Base-by-base conservation (phyloP, 2,113 vertebrate genomes). In the Zosterops japonicus region DNA sequence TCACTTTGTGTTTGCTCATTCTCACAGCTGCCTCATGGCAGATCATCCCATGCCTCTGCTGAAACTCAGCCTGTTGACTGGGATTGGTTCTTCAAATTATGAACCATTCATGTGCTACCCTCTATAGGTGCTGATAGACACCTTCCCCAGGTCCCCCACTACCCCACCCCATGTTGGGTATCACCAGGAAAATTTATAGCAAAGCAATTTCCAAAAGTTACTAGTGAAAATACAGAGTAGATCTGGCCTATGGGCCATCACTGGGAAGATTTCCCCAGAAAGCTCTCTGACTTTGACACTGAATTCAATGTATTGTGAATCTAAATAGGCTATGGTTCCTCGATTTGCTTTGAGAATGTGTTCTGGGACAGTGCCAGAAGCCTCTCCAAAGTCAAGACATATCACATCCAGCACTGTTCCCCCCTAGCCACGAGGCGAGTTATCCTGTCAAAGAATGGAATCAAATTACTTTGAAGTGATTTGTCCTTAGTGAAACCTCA, bases 291-390 rank as follows among this genome's bases (percentile, higher is more conserved):
- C 64, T 82, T 63, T 53, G 82, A 57, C 57, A 52, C 49, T 64
- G 63, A 88, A 21, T 55, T 76, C 67, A 25, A 8, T 0, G 0
- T 24, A 65, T 12, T 69, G 36, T 5, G n/a, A 83, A 59, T 33
- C 59, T 42, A 85, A 87, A 68, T 64, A 69, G 49, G 67, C 17
- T 83, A 59, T 0, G 0, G 53, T 86, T 83, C 88, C 68, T 86
- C 9, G 1, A 85, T 65, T 77, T 0, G 1, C 25, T 85, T 83
- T 0, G 1, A 65, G 75, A 79, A 83, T 61, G 14, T 69, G 90
- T 88, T 74, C 83, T 94, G 92, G 75, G 90, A 88, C 63, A 89
- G 55, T 36, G 94, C 92, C 92, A 95, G 94, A 86, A 94, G 92
- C 90, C 39, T 61, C 60, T 86, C 79, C 79, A 53, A 88, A 93